Evolutionary conservation across 1,140 invertebrate species (phyloP), one percentile per base, ranked within the genome.

Genomic region (Magallana gigas): DNA sequence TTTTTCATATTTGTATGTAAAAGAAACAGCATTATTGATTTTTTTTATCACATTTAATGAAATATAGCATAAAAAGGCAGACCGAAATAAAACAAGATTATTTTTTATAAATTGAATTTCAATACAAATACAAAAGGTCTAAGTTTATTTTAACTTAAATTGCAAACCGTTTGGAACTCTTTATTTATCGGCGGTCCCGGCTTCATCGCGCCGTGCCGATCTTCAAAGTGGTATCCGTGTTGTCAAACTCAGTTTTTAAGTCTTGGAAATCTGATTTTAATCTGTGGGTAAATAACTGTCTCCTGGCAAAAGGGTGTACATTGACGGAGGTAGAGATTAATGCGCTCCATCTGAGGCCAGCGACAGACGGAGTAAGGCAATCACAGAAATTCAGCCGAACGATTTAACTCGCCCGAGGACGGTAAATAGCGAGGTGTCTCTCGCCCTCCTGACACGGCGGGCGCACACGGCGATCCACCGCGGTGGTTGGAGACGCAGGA

Each of bases 261-360:
- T 16, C 81, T 83, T 57, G 9, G 57, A n/a, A 83, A 83, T 83
- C 36, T 14, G 56, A 23, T 58, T n/a, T 56, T 83, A 83, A 83
- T 83, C 81, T 83, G 81, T 57, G 12, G 81, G 81, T 83, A 83
- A 83, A 83, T 58, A 83, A 56, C 48, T 23, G 81, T 83, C 81
- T 36, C 81, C 81, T 83, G 81, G n/a, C 81, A 76, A 76, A 76
- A 76, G 68, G 81, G 81, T 83, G 81, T 58, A 57, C 57, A 83
- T 83, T 57, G 81, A 83, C 81, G 48, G 81, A 83, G 48, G 48
- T 14, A 11, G 36, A 83, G 81, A 83, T 83, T 83, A 83, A 83
- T 83, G 57, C 81, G 81, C 81, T 12, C 18, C 14, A 7, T n/a
- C 14, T 36, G 81, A 83, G 81, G 36, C 23, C 8, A n/a, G 14